Conservation (phyloP, 2,888 invertebrate species). For the Ophioninae sp. region DNA sequence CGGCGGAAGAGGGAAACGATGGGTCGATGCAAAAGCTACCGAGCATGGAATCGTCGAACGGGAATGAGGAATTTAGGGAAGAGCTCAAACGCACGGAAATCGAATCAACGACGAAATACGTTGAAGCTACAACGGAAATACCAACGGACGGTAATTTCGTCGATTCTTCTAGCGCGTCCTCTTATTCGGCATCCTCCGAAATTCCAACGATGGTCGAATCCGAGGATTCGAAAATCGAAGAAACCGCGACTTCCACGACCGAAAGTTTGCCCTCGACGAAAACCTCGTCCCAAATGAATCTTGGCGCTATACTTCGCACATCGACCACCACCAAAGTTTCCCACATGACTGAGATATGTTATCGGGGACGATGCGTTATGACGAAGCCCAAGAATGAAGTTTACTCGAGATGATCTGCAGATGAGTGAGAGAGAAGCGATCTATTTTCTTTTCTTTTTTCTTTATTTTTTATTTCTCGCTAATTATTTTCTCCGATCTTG, state of each 20-base stretch:
- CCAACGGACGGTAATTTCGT: conserved; percentile 28
- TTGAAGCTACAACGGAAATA: conserved; percentile 42
- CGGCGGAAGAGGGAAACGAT: background rate
- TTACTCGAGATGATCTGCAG: conserved; percentile 70
- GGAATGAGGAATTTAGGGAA: conserved; percentile 36
- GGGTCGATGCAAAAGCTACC: background rate
- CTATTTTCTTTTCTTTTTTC: background rate
- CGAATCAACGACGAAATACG: conserved; percentile 54
- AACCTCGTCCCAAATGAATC: conserved; percentile 64
- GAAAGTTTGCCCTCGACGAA: conserved; percentile 57
- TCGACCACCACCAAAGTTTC: conserved; percentile 92
- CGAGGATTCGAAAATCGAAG: conserved; percentile 60
- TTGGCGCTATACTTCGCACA: conserved; percentile 85
- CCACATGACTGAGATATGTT: conserved; percentile 94
- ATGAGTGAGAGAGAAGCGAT: background rate
- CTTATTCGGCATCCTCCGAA: conserved; percentile 23
- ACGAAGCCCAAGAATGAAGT: conserved; percentile 76
- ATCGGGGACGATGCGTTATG: conserved; percentile 92
- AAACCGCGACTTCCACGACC: conserved; percentile 42
- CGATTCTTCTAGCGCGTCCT: conserved; percentile 6
- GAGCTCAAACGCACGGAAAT: background rate
- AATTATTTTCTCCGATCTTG: conserved; percentile 11
- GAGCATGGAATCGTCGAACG: conserved; percentile 16
- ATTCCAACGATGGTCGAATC: conserved; percentile 65
- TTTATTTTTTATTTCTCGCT: background rate